Percentiles rank a stretch among this genome's conserved stretches.
phyloP scores from a whole-genome alignment of 2,113 vertebrate species.

The Eupsittula cactorum region DNA sequence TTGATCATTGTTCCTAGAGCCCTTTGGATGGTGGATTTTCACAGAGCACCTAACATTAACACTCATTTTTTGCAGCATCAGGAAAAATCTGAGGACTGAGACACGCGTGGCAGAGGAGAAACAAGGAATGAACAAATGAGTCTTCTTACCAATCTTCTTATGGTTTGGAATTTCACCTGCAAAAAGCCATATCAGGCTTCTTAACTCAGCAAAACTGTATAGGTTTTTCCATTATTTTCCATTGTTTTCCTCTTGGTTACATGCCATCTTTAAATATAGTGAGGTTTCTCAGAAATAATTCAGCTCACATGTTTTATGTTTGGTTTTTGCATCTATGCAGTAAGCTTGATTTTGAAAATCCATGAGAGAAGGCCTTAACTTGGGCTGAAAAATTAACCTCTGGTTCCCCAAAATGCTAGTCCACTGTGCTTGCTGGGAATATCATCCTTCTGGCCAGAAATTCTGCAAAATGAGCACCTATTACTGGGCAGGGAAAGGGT shows the following conservation, averaged over 20 bases:
- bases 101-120: background rate
- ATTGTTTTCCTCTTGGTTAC: background rate
- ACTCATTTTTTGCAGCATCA: background rate
- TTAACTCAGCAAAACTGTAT: background rate
- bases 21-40: background rate
- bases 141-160: background rate
- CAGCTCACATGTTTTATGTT: background rate
- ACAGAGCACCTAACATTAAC: background rate
- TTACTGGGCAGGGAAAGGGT: background rate
- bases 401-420: background rate
- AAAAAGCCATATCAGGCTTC: background rate
- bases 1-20: background rate
- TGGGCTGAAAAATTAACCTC: background rate
- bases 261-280: background rate
- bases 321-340: background rate
- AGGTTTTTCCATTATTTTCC: background rate
- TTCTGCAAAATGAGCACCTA: background rate
- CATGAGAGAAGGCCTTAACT: background rate
- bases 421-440: background rate
- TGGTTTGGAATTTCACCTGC: background rate
- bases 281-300: background rate
- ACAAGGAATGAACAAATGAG: background rate
- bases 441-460: background rate
- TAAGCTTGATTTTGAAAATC: background rate
- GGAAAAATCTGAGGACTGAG: background rate